Evolutionary conservation across 2,797 vertebrate genomes (phyloP).

Genomic region (Gallinago nigripennis): DNA sequence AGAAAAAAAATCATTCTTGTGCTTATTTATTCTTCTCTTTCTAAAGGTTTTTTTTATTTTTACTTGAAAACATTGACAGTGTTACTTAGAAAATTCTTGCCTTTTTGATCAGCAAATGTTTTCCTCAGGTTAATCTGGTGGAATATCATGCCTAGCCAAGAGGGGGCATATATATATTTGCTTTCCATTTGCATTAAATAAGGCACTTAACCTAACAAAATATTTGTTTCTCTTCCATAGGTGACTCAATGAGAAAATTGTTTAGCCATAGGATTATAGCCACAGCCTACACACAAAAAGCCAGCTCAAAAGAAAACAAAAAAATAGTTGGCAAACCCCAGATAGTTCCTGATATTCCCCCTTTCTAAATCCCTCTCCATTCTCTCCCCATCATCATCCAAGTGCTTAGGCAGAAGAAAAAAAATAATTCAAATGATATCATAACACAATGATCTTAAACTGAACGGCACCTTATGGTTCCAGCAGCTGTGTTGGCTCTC

Average conservation of each 20-base stretch:
- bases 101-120: not conserved
- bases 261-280: not conserved
- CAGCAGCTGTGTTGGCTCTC: constrained; percentile 40
- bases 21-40: not conserved
- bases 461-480: constrained; percentile 54
- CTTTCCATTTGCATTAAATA: not conserved
- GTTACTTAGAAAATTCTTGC: not conserved
- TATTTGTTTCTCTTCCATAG: not conserved
- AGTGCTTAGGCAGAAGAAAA: not conserved
- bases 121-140: not conserved
- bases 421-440: not conserved
- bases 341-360: not conserved
- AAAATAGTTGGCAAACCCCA: not conserved
- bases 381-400: not conserved
- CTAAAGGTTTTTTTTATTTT: not conserved
- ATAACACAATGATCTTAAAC: constrained; percentile 44
- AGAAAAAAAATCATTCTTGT: not conserved
- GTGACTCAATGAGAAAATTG: not conserved
- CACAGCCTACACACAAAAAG: not conserved
- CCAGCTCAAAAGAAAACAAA: not conserved
- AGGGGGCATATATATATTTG: not conserved
- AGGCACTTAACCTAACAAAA: not conserved
- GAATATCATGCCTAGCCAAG: not conserved
- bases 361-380: not conserved
- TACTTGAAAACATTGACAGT: not conserved